Evolutionary conservation across 2,888 invertebrate species (phyloP), one percentile per base, ranked within the genome.

Genomic region (Epinotia bilunana): DNA sequence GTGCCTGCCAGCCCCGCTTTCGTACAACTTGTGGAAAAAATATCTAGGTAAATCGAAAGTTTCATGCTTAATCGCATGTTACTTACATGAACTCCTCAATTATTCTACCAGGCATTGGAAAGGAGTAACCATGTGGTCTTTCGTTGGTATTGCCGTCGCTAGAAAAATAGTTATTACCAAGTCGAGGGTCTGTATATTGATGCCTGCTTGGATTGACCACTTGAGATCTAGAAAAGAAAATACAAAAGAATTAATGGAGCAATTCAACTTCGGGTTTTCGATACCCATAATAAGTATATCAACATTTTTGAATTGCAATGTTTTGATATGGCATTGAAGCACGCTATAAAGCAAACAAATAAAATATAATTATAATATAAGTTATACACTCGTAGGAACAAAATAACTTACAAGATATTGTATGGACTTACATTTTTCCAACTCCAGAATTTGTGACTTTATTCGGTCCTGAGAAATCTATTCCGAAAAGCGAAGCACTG

Each of bases 391-490:
- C n/a, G n/a, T n/a, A n/a, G n/a, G 7, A 39, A 9, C 1, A 39
- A 7, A 28, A 3, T 2, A 28, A 39, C 4, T 39, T 33, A 33
- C 13, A 16, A 16, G 23, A 46, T 23, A 53, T 11, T 20, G 12
- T 49, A 6, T 13, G 53, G 20, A 65, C 70, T 74, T 65, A 74
- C 74, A 65, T 43, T 60, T 53, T 16, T 18, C 60, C 64, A 53
- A 74, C 23, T 49, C 64, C 28, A 23, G 70, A 43, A 12, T 60
- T 53, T 1, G 28, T 39, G 5, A n/a, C 5, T 23, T 70, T 60
- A 18, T 20, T 0, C 3, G 64, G 64, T 23, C 60, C 18, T 11
- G 13, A 18, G 0, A 65, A 61, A 65, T 55, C 65, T 9, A 74
- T 1, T 3, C 39, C 60, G 28, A 60, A 71, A 18, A 71, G 13